Evolutionary conservation across 2,113 vertebrate genomes (phyloP).

Genomic region (Zosterops japonicus): DNA sequence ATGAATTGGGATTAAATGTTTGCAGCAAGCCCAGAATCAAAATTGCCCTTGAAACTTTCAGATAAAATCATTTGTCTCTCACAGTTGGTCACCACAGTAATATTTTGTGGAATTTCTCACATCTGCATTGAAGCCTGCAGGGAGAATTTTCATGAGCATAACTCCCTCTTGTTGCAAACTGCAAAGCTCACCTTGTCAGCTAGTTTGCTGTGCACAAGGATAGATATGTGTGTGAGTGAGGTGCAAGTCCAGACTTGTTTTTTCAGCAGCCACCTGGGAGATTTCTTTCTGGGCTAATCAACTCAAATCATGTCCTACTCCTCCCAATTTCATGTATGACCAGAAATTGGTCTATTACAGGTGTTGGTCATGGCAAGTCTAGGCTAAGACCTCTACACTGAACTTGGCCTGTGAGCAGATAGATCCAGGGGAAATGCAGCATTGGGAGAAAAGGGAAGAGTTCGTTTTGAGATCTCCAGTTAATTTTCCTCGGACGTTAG

Average conservation of each 20-base stretch:
- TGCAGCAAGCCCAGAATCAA: not conserved
- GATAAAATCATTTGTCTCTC: conserved; percentile 10
- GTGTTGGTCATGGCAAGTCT: not conserved
- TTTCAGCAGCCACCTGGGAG: not conserved
- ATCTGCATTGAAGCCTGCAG: conserved; percentile 4
- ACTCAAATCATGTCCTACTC: not conserved
- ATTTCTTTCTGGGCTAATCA: not conserved
- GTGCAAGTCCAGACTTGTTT: not conserved
- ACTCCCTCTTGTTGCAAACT: not conserved
- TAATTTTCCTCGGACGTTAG: not conserved
- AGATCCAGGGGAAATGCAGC: not conserved
- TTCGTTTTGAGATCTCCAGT: fast-evolving
- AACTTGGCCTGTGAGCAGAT: not conserved
- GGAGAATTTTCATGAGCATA: conserved; percentile 3
- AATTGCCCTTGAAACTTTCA: not conserved
- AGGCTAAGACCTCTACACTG: not conserved
- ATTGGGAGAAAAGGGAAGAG: not conserved
- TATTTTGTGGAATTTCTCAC: conserved; percentile 42
- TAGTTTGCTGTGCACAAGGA: not conserved
- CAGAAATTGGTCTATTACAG: not conserved
- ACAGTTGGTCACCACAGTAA: not conserved
- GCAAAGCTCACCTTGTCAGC: not conserved
- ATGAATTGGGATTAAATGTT: not conserved
- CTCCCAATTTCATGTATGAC: not conserved
- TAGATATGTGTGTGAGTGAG: not conserved